A percentile compares a stretch with the other conserved stretches of the same genome.
These are phyloP conservation scores for Dryocosmus kuriphilus DNA, from an alignment of 2,888 invertebrate species.

Conservation along the genomic window DNA sequence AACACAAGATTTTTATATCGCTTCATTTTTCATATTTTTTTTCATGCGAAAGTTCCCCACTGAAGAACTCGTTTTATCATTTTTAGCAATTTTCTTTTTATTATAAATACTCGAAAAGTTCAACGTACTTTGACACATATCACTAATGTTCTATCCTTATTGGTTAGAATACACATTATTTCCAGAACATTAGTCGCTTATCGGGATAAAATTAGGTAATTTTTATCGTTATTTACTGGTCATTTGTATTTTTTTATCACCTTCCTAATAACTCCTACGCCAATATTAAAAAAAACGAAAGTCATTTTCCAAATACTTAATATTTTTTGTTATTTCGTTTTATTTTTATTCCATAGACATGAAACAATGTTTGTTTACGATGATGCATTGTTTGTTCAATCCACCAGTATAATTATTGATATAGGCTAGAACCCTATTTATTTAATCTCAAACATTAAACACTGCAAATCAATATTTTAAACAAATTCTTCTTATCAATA, in stretches of 20 bases:
- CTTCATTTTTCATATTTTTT: too few relatives aligned
- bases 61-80: neutral
- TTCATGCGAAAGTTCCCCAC: neutral
- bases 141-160: slow-evolving; percentile 3
- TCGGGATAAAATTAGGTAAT: slow-evolving; percentile 31
- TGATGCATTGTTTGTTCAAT: neutral
- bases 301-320: slow-evolving; percentile 1
- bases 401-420: neutral
- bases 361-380: neutral
- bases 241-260: slow-evolving; percentile 21
- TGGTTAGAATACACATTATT: slow-evolving; percentile 11
- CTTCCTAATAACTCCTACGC: neutral
- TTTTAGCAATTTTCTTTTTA: neutral
- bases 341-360: neutral
- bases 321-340: neutral
- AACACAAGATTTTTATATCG: neutral
- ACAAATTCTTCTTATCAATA: neutral
- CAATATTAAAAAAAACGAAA: slow-evolving; percentile 18
- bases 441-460: neutral
- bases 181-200: slow-evolving; percentile 23
- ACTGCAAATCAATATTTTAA: neutral
- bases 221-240: neutral
- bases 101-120: slow-evolving; percentile 14
- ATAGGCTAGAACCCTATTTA: neutral
- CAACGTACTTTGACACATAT: slow-evolving; percentile 26